Conservation (phyloP, 2,113 vertebrate species). For the Promerops cafer region DNA sequence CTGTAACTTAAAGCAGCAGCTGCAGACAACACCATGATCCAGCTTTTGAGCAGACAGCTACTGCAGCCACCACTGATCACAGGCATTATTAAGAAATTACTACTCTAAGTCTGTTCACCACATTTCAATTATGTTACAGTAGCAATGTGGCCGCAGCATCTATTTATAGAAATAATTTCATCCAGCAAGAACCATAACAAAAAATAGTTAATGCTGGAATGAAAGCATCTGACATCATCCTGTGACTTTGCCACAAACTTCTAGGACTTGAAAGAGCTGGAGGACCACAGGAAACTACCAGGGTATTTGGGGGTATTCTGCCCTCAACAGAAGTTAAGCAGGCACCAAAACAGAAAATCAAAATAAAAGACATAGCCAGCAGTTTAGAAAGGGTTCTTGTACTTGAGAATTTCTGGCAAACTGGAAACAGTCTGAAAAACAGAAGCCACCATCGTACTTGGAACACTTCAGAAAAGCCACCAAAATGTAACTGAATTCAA, state of each 20-base stretch:
- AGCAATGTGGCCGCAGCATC: neutral
- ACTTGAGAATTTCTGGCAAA: neutral
- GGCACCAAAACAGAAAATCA: neutral
- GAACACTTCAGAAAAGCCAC: neutral
- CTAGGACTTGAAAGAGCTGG: neutral
- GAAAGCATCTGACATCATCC: neutral
- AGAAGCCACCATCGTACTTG: neutral
- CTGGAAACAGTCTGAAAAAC: neutral
- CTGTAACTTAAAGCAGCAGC: neutral
- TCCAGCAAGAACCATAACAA: neutral
- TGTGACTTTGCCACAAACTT: neutral
- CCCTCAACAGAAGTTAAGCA: neutral
- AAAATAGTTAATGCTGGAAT: neutral
- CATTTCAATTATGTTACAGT: slow-evolving; percentile 1
- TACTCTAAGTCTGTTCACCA: neutral
- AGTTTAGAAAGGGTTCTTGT: neutral
- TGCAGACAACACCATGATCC: neutral
- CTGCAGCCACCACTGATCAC: neutral
- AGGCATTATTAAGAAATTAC: neutral
- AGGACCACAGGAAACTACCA: neutral
- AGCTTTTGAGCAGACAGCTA: neutral
- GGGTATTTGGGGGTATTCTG: neutral
- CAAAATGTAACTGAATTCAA: neutral
- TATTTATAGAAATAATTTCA: slow-evolving; percentile 20
- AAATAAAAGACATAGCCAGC: neutral